phyloP scores from a whole-genome alignment of 2,797 vertebrate genomes.

The Orestias chungarensis region DNA sequence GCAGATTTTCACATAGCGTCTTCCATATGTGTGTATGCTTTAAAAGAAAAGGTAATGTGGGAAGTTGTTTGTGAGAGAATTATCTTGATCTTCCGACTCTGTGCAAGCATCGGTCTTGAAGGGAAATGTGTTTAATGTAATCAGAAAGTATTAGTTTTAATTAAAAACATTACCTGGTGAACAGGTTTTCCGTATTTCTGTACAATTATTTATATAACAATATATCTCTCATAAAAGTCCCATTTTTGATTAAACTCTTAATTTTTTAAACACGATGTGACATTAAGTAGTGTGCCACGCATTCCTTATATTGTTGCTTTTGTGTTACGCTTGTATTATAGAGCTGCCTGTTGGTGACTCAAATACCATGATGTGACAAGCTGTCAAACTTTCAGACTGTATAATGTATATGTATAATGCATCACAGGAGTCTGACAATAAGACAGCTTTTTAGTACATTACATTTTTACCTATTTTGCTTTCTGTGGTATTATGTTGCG shows the following conservation, averaged over 20 bases:
- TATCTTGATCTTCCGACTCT: not conserved
- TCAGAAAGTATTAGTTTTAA: not conserved
- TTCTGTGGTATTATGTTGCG: not conserved
- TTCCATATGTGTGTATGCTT: constrained; percentile 17
- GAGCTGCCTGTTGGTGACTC: not conserved
- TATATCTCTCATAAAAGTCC: not conserved
- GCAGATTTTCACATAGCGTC: constrained; percentile 16
- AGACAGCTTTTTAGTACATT: not conserved
- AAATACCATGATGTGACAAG: not conserved
- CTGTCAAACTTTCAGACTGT: not conserved
- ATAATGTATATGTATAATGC: too few species aligned
- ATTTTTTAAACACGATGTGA: not conserved
- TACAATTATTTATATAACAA: not conserved
- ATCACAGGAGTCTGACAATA: not conserved
- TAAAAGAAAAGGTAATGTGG: constrained; percentile 5
- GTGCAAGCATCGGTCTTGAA: not conserved
- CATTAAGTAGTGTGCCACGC: not conserved
- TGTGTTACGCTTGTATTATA: not conserved
- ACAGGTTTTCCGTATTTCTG: not conserved
- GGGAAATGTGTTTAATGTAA: not conserved
- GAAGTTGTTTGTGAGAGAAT: not conserved
- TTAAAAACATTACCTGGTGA: not conserved
- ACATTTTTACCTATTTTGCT: not conserved
- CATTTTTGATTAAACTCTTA: not conserved
- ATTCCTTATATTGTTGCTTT: not conserved